Evolutionary conservation across 2,113 vertebrate species (phyloP), one percentile per base, ranked within the genome.

Genomic region (Larimichthys crocea): DNA sequence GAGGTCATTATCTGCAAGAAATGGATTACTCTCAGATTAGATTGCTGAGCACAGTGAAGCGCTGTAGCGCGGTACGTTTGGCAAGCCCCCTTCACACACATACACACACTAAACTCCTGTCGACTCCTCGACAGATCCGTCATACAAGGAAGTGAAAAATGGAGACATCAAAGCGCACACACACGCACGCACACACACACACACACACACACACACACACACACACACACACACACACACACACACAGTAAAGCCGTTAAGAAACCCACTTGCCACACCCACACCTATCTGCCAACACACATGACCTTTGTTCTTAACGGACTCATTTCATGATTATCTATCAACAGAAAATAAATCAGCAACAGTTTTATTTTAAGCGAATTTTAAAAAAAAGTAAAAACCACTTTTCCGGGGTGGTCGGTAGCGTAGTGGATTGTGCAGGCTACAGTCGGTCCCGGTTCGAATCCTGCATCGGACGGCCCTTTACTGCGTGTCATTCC

Each of bases 21-120:
- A 95, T 94, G 92, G 93, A 95, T 95, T 94, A 93, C 93, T 91
- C 88, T 92, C 81, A 93, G 93, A 95, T 95, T 93, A 94, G 92
- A 94, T 91, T 91, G 90, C 87, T 86, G 88, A 88, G 90, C 83
- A 75, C 87, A 81, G 89, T 81, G 87, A 85, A 86, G 92, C 80
- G 73, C 84, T 70, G 80, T 55, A 82, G 84, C 88, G 69, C 64
- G 24, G 75, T 72, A 79, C 53, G 77, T 89, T 89, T 76, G 65
- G 75, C 89, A 90, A 83, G 61, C 80, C 83, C 79, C 22, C 63
- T 8, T 20, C 19, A 40, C 80, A 44, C 80, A 57, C 87, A 73
- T 5, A 55, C 74, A 74, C 67, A 65, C 67, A 65, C 79, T 64
- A 75, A 87, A 76, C 84, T 86, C 73, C 80, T 87, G 88, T 91